These are phyloP conservation scores for Theocolax elegans DNA, from an alignment of 1,140 invertebrate genomes.

Conservation along the genomic window DNA sequence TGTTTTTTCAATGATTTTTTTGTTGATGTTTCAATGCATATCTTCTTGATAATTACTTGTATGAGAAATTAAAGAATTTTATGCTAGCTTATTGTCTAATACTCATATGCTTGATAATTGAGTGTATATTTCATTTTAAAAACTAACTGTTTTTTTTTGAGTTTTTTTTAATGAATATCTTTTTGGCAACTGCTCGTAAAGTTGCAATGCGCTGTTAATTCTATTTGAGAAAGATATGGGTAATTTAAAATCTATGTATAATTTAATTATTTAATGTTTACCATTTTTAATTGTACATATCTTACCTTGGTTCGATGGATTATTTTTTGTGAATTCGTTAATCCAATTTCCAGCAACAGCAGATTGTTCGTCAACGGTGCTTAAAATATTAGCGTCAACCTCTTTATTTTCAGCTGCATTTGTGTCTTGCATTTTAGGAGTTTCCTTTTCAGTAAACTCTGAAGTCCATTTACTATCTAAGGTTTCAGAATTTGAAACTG, in stretches of 20 bases:
- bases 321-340: slow-evolving; percentile 58
- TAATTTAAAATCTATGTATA: slow-evolving; percentile 33
- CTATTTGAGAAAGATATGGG: slow-evolving; percentile 41
- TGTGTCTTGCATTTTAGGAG: slow-evolving; percentile 52
- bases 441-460: slow-evolving; percentile 49
- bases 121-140: slow-evolving; percentile 21
- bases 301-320: slow-evolving; percentile 39
- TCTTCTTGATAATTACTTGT: slow-evolving; percentile 25
- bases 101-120: no score
- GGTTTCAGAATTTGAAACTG: slow-evolving; percentile 54
- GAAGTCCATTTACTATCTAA: slow-evolving; percentile 67
- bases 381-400: slow-evolving; percentile 47
- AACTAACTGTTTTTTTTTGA: slow-evolving; percentile 45
- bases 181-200: slow-evolving; percentile 34
- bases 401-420: slow-evolving; percentile 55
- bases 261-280: slow-evolving; percentile 6
- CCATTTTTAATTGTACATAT: slow-evolving; percentile 16
- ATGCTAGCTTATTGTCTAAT: no score
- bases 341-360: slow-evolving; percentile 56
- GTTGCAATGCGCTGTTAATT: slow-evolving; percentile 38
- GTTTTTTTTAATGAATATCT: slow-evolving; percentile 37
- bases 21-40: slow-evolving; percentile 29
- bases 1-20: slow-evolving; percentile 27
- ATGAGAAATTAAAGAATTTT: no score
- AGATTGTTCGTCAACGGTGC: slow-evolving; percentile 53